Percentiles rank a stretch among this genome's conserved stretches.
These are phyloP conservation scores for Odontamblyopus rebecca DNA, from an alignment of 2,797 vertebrate genomes.

Conservation along the genomic window DNA sequence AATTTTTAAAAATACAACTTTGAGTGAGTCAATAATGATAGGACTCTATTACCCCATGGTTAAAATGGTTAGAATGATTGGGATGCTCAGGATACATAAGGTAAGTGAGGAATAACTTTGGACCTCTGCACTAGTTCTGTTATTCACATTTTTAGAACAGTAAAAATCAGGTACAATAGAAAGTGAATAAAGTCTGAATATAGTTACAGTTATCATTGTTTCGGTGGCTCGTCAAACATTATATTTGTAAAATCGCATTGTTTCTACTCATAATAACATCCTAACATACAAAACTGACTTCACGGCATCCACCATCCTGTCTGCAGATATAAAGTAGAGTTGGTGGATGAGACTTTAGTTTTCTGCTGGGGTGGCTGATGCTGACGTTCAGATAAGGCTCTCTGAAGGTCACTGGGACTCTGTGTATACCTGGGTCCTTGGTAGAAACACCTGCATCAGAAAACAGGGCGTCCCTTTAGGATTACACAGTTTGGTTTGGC, in stretches of 20 bases:
- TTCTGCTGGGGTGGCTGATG: slow-evolving; percentile 19
- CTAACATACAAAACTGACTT: background rate
- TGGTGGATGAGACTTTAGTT: slow-evolving; percentile 27
- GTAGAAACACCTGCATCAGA: slow-evolving; percentile 48
- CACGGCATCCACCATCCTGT: slow-evolving; percentile 31
- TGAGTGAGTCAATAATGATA: no score
- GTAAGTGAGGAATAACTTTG: no score
- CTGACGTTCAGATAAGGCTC: slow-evolving; percentile 53
- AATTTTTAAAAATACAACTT: no score
- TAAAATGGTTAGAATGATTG: no score
- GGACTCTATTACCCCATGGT: no score
- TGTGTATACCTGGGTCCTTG: slow-evolving; percentile 33
- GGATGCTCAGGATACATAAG: no score
- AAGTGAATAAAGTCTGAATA: no score
- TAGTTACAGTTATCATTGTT: no score
- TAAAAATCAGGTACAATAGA: no score
- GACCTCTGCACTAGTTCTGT: no score
- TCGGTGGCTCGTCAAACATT: background rate
- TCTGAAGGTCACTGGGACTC: slow-evolving; percentile 35
- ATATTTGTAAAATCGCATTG: background rate
- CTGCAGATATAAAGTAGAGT: slow-evolving; percentile 43
- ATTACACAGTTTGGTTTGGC: slow-evolving; percentile 17
- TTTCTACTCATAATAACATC: background rate
- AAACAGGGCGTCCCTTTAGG: slow-evolving; percentile 24
- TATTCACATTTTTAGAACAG: no score